These are phyloP conservation scores for Fratercula arctica DNA, from an alignment of 2,797 vertebrate species.

Conservation along the genomic window DNA sequence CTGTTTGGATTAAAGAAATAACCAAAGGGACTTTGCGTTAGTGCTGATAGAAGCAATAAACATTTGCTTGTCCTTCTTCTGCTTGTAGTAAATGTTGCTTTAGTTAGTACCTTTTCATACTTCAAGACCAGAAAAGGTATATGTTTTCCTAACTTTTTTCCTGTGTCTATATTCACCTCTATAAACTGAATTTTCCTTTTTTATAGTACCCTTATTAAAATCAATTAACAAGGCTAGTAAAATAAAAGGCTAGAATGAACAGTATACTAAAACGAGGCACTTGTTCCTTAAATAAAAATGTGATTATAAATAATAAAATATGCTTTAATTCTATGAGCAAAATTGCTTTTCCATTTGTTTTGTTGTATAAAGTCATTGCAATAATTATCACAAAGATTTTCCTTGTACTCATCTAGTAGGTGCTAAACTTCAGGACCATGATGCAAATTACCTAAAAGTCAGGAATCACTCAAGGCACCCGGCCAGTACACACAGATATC, in stretches of 20 bases:
- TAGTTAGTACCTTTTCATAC: not conserved
- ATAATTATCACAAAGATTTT: not conserved
- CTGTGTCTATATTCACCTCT: not conserved
- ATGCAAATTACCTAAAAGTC: not conserved
- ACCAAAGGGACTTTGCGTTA: not conserved
- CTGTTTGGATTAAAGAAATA: constrained; percentile 46
- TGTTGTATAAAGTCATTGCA: not conserved
- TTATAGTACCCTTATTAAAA: not conserved
- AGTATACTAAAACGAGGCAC: not conserved
- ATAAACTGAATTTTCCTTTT: not conserved
- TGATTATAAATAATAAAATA: not conserved
- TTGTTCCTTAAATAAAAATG: not conserved
- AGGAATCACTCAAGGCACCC: not conserved
- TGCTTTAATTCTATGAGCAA: not conserved
- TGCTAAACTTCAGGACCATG: accelerated
- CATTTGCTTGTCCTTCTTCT: not conserved
- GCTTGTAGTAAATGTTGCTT: constrained; percentile 11
- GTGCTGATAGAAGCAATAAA: constrained; percentile 7
- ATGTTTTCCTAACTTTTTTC: not conserved
- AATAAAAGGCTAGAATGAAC: not conserved
- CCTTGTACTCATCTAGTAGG: not conserved
- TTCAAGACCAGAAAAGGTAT: not conserved
- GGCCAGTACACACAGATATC: not conserved
- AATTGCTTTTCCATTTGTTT: not conserved
- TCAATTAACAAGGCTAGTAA: not conserved